Evolutionary conservation across 2,888 invertebrate genomes (phyloP).

Genomic region (Cylindroiulus punctatus): DNA sequence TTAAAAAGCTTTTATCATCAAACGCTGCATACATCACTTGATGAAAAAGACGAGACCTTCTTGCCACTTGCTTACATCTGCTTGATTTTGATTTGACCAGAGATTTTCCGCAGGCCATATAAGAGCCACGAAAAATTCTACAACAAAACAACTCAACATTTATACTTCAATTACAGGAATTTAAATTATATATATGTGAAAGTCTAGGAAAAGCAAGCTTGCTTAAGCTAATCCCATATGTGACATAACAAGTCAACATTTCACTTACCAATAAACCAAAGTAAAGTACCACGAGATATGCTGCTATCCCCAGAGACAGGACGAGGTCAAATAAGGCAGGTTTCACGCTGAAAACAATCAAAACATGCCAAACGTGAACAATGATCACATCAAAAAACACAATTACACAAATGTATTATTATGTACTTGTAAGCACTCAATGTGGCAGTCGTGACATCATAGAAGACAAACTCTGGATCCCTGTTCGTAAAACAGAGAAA

Average conservation of each 20-base stretch:
- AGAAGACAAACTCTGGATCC: slow-evolving; percentile 93
- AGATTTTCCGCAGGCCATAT: slow-evolving; percentile 11
- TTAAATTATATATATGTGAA: neutral
- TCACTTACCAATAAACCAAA: slow-evolving; percentile 71
- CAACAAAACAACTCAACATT: neutral
- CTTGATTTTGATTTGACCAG: slow-evolving; percentile 53
- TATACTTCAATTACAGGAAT: neutral
- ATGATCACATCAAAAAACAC: neutral
- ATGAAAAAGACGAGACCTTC: neutral
- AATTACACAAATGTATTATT: neutral
- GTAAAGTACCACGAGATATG: slow-evolving; percentile 87
- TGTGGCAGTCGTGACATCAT: slow-evolving; percentile 80
- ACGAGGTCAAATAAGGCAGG: slow-evolving; percentile 98
- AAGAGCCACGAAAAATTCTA: slow-evolving; percentile 54
- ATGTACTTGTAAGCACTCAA: slow-evolving; percentile 88
- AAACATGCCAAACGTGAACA: neutral
- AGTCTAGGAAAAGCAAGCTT: no score
- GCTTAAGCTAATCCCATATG: no score
- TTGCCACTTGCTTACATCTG: neutral
- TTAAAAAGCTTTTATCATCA: neutral
- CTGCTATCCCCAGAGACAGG: slow-evolving; percentile 83
- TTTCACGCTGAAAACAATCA: slow-evolving; percentile 80
- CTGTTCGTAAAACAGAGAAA: slow-evolving; percentile 66
- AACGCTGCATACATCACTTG: neutral
- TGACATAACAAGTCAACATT: no score